A percentile compares a stretch with the other conserved stretches of the same genome.
Conservation (phyloP, 1,140 invertebrate genomes). For the Lordiphosa stackelbergi region DNA sequence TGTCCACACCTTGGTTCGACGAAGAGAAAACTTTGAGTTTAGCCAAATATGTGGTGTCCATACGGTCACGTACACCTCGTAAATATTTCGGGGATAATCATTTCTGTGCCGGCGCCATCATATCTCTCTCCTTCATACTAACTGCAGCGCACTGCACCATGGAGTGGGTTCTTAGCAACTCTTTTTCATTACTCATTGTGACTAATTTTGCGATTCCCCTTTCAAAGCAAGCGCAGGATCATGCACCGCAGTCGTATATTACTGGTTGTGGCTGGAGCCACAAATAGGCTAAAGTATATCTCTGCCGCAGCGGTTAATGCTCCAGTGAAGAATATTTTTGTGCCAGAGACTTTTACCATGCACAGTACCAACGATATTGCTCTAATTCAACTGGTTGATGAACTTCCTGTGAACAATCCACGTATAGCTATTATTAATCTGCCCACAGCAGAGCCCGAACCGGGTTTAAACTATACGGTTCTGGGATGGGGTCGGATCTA, state of each 20-base stretch:
- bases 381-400: conserved; percentile 8
- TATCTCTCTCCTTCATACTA: conserved; percentile 25
- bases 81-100: conserved; percentile 47
- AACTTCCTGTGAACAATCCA: conserved; percentile 20
- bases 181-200: too few relatives aligned
- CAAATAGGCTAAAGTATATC: conserved; percentile 21
- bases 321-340: conserved; percentile 28
- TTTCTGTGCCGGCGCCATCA: conserved; percentile 36
- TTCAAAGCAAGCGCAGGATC: conserved; percentile 36
- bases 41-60: conserved; percentile 44
- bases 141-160: conserved; percentile 49
- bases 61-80: conserved; percentile 38
- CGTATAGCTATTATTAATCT: conserved; percentile 27
- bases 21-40: background rate
- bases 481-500: conserved; percentile 49
- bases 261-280: conserved; percentile 40
- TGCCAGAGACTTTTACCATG: conserved; percentile 30
- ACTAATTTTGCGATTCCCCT: background rate
- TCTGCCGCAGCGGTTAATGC: background rate
- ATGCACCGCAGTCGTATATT: conserved; percentile 22
- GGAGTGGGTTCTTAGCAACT: conserved; percentile 31
- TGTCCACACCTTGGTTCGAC: conserved; percentile 19
- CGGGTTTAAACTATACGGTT: conserved; percentile 26
- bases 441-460: conserved; percentile 15
- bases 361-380: conserved; percentile 50